These are phyloP conservation scores for Trichomycterus rosablanca DNA, from an alignment of 2,113 vertebrate species.

Conservation along the genomic window DNA sequence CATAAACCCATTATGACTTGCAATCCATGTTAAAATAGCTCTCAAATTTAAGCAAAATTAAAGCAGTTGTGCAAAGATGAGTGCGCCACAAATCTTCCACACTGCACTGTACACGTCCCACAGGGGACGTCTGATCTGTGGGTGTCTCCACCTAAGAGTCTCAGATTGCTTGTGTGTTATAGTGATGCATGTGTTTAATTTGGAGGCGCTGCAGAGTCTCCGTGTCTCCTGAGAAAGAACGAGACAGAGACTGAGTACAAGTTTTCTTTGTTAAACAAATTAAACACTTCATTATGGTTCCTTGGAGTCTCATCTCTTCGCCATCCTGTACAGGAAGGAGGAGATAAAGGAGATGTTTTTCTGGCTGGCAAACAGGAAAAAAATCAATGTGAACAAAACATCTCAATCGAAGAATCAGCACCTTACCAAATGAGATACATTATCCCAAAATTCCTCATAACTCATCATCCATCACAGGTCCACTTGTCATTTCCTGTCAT, in stretches of 20 bases:
- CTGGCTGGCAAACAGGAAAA: slow-evolving; percentile 27
- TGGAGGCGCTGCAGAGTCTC: slow-evolving; percentile 49
- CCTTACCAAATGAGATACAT: not conserved
- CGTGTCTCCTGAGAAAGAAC: slow-evolving; percentile 19
- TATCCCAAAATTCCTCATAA: not conserved
- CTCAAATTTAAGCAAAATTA: too few species aligned
- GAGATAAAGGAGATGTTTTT: slow-evolving; percentile 17
- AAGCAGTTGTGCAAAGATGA: too few species aligned
- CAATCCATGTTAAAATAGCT: too few species aligned
- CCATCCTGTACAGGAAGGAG: not conserved
- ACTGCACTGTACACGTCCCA: too few species aligned
- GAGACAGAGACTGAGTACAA: slow-evolving; percentile 24
- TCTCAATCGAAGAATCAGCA: not conserved
- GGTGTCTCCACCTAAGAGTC: too few species aligned
- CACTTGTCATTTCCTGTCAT: not conserved
- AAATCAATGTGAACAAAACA: slow-evolving; percentile 13
- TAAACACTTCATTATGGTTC: slow-evolving; percentile 63
- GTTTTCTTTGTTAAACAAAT: slow-evolving; percentile 35
- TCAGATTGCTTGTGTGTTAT: too few species aligned
- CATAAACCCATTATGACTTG: too few species aligned
- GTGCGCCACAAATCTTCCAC: too few species aligned
- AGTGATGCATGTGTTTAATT: slow-evolving; percentile 65
- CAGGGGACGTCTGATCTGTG: too few species aligned
- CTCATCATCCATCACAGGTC: not conserved
- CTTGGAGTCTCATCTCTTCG: slow-evolving; percentile 34